A percentile compares a stretch with the other conserved stretches of the same genome.
Evolutionary conservation across 2,888 invertebrate genomes (phyloP).

Genomic region (Hypselothyrea guttata): DNA sequence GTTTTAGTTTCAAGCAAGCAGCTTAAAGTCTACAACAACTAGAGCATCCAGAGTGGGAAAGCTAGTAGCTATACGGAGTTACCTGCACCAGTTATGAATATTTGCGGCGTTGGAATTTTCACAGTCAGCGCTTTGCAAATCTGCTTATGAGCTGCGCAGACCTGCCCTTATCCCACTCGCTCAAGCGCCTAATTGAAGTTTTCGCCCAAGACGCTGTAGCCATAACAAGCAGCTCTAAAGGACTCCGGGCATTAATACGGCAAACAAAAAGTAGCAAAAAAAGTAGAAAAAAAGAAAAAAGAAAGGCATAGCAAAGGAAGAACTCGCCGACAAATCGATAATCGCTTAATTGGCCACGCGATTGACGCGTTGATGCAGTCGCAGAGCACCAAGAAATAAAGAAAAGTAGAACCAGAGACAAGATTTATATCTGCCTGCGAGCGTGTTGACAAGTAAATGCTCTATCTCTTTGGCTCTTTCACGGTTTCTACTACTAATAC

Average conservation of each 20-base stretch:
- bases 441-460: too few relatives aligned
- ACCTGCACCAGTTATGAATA: conserved; percentile 62
- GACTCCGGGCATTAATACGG: too few relatives aligned
- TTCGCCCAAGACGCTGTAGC: conserved; percentile 10
- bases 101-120: conserved; percentile 53
- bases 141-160: conserved; percentile 33
- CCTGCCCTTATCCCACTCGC: conserved; percentile 19
- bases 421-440: neutral
- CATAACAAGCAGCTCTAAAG: too few relatives aligned
- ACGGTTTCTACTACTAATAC: too few relatives aligned
- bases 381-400: neutral
- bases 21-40: conserved; percentile 36
- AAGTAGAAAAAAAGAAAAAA: neutral
- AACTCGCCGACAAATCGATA: conserved; percentile 50
- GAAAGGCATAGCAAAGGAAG: neutral
- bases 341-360: conserved; percentile 61
- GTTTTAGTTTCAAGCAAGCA: conserved; percentile 56
- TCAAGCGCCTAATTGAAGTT: conserved; percentile 66
- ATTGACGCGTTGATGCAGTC: conserved; percentile 46
- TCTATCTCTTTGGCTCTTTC: too few relatives aligned
- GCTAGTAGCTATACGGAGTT: conserved; percentile 1
- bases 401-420: neutral
- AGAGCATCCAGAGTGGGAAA: neutral
- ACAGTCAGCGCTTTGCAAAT: conserved; percentile 62
- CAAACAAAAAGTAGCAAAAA: too few relatives aligned